Evolutionary conservation across 2,797 vertebrate genomes (phyloP), one percentile per base, ranked within the genome.

Genomic region (Amniataba percoides): DNA sequence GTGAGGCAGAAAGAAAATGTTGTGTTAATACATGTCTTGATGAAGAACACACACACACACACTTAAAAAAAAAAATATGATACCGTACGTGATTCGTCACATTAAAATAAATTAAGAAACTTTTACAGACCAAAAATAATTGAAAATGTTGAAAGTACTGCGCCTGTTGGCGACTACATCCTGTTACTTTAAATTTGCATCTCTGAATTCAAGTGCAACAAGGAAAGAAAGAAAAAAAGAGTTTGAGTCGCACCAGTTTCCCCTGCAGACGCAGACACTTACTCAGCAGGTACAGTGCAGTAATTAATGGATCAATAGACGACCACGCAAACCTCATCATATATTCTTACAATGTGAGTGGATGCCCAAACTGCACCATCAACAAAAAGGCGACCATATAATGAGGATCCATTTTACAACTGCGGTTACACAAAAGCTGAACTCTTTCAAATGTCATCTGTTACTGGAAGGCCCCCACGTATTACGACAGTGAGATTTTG

Each of bases 241-340:
- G 72, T 16, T 58, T 71, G 46, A 58, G 80, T 71, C 43, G 19
- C 57, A 65, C 43, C 72, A 48, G 74, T 74, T 87, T 88, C 71
- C 74, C 74, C 74, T 79, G 62, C 76, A 89, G 88, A 86, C 80
- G 84, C 90, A 88, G 87, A 87, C 83, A 87, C 91, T 90, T 90
- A 89, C 90, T 90, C 91, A 93, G 92, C 92, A 92, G 84, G 82
- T 88, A 87, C 78, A 49, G 74, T 21, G 70, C 87, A 77, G 91
- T 93, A 92, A 93, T 91, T 94, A 92, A 90, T 70, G 85, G 91
- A 94, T 94, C 92, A 85, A 93, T 93, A 91, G 72, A 82, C 36
- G n/a, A 81, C 91, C 89, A 76, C 88, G 88, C 85, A 83, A 84
- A 91, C 85, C 87, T 88, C 88, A 87, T 92, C 88, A 84, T 88